Evolutionary conservation across 2,888 invertebrate genomes (phyloP).

Genomic region (Drosophila ezoana): DNA sequence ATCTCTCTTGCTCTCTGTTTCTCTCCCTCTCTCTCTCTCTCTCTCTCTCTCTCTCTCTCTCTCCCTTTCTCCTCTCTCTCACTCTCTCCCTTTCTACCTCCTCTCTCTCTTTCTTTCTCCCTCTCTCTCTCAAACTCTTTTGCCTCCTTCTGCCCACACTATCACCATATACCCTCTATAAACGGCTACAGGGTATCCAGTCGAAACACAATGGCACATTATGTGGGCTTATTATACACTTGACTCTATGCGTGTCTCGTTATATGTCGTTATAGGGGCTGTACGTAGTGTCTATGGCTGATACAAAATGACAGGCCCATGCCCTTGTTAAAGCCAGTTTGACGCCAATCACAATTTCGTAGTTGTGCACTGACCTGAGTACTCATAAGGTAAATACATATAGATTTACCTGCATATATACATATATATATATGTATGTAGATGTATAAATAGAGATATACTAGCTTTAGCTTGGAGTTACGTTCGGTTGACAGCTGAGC

Average conservation of each 20-base stretch:
- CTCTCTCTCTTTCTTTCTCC: too few species aligned
- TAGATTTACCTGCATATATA: background rate
- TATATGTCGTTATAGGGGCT: constrained; percentile 37
- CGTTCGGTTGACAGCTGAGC: constrained; percentile 62
- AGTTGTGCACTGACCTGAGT: constrained; percentile 17
- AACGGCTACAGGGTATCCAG: constrained; percentile 3
- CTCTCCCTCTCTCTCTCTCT: too few species aligned
- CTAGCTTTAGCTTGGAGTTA: constrained; percentile 3
- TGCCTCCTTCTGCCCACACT: too few species aligned
- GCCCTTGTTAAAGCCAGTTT: constrained; percentile 69
- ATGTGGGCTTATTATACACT: constrained; percentile 65
- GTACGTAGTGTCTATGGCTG: constrained; percentile 24
- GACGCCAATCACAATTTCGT: constrained; percentile 46
- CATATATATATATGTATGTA: constrained; percentile 16
- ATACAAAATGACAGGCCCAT: constrained; percentile 44
- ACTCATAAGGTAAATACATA: constrained; percentile 13
- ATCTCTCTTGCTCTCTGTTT: too few species aligned
- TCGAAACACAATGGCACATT: constrained; percentile 61
- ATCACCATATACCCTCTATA: background rate
- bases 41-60: too few species aligned
- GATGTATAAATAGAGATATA: background rate
- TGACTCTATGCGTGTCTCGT: constrained; percentile 42
- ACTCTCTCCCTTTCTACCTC: too few species aligned
- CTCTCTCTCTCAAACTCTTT: too few species aligned
- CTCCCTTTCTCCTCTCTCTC: too few species aligned